Conservation (phyloP, 2,113 vertebrate species). For the Hemicordylus capensis region DNA sequence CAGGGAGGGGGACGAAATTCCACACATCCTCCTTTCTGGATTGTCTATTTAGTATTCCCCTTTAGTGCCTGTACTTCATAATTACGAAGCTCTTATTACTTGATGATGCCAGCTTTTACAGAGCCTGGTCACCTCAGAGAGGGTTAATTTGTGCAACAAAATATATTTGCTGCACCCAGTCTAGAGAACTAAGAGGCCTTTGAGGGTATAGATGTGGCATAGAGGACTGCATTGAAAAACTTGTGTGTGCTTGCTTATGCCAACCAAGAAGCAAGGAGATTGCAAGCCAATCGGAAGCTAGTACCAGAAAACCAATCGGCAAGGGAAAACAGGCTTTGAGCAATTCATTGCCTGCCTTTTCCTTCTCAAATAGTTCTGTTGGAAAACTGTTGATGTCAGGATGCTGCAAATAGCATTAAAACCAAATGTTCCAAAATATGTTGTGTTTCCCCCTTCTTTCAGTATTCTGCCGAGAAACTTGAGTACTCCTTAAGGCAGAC, state of each 20-base stretch:
- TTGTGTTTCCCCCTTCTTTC: not conserved
- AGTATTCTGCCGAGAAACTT: slow-evolving; percentile 75
- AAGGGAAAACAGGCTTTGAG: no score
- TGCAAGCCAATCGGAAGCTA: no score
- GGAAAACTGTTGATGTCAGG: not conserved
- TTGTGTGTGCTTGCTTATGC: not conserved
- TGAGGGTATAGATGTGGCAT: not conserved
- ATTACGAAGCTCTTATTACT: not conserved
- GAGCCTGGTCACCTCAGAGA: not conserved
- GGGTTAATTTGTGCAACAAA: not conserved
- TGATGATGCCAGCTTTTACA: not conserved
- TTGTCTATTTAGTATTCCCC: not conserved
- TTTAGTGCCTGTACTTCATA: not conserved
- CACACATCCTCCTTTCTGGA: not conserved
- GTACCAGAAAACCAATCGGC: no score
- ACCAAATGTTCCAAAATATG: not conserved
- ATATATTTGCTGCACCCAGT: not conserved
- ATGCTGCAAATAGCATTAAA: not conserved
- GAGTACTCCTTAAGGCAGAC: slow-evolving; percentile 54
- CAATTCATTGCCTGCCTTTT: not conserved
- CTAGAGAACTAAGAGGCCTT: not conserved
- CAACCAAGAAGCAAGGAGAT: no score
- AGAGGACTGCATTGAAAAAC: not conserved
- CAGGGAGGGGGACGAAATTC: not conserved
- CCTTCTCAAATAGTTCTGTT: not conserved